Evolutionary conservation across 2,113 vertebrate species (phyloP), one percentile per base, ranked within the genome.

Genomic region (Neodon shergylaensis): DNA sequence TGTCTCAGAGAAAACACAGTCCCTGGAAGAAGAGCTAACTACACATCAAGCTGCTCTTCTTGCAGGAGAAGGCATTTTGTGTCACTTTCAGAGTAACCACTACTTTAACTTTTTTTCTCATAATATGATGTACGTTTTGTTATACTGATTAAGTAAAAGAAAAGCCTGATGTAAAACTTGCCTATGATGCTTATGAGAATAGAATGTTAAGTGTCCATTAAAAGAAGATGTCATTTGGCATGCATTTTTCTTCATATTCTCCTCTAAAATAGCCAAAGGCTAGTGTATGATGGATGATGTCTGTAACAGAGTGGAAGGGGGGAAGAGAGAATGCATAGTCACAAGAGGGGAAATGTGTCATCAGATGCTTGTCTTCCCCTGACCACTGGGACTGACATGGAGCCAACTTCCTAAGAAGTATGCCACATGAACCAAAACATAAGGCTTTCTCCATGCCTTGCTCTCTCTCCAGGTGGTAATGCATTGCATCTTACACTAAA

Each of bases 1-100:
- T 42, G 88, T 52, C 52, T 97, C 39, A 91, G 42, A 94, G 79
- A 70, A 82, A 89, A 58, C 54, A 47, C 21, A 91, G 83, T 31
- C 24, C 31, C 47, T 22, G 81, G 66, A 83, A 91, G 10, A 44
- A 82, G 42, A 70, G n/a, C 92, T 94, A 72, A 52, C 82, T 63
- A 58, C 5, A 91, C 33, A 91, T 66, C 72, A 82, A 72, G 78
- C 63, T n/a, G 82, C 8, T 91, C 73, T 68, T 73, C 49, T 14
- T 92, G 52, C 28, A 39, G 76, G 33, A 94, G 39, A 93, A 91
- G 63, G 9, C 13, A 72, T 91, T 86, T 90, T 36, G 49, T 91
- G n/a, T 85, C 61, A 66, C 21, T 92, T 52, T 70, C 10, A 76
- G 73, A 84, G 5, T n/a, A 82, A 63, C n/a, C 24, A 42, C 33